Evolutionary conservation across 1,140 invertebrate species (phyloP).

Genomic region (Phortica variegata): DNA sequence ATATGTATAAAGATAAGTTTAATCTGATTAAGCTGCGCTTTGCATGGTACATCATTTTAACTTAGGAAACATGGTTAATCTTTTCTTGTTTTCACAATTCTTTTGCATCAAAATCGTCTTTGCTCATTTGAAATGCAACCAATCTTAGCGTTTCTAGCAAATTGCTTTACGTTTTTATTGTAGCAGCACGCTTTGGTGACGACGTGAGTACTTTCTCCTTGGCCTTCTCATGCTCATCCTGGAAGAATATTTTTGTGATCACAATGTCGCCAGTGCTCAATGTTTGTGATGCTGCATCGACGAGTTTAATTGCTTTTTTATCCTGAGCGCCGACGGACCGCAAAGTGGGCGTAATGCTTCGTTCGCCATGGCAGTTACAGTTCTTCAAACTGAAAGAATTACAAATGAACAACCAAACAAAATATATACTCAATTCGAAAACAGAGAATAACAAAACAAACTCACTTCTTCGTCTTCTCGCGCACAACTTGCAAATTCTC

Average conservation of each 20-base stretch:
- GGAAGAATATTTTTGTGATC: constrained; percentile 85
- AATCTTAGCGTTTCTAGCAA: no score
- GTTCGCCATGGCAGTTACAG: constrained; percentile 52
- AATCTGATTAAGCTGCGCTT: constrained; percentile 29
- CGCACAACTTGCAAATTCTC: constrained; percentile 52
- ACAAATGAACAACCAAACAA: not conserved
- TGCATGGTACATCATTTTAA: constrained; percentile 12
- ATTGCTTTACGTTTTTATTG: constrained; percentile 18
- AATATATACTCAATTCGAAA: no score
- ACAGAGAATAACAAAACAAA: no score
- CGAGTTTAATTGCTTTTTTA: constrained; percentile 39
- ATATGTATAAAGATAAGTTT: constrained; percentile 29
- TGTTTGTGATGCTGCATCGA: constrained; percentile 71
- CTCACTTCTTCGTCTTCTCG: constrained; percentile 51
- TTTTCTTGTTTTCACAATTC: not conserved
- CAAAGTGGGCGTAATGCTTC: constrained; percentile 41
- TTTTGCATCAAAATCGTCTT: constrained; percentile 11
- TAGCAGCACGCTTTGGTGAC: constrained; percentile 52
- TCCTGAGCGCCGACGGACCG: constrained; percentile 18
- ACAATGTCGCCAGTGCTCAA: constrained; percentile 91
- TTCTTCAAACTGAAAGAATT: constrained; percentile 37
- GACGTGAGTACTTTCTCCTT: constrained; percentile 61
- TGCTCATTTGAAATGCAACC: no score
- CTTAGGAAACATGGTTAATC: constrained; percentile 31
- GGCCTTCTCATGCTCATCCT: constrained; percentile 65